These are phyloP conservation scores for Chloropsis cyanopogon DNA, from an alignment of 2,113 vertebrate species.

Conservation along the genomic window DNA sequence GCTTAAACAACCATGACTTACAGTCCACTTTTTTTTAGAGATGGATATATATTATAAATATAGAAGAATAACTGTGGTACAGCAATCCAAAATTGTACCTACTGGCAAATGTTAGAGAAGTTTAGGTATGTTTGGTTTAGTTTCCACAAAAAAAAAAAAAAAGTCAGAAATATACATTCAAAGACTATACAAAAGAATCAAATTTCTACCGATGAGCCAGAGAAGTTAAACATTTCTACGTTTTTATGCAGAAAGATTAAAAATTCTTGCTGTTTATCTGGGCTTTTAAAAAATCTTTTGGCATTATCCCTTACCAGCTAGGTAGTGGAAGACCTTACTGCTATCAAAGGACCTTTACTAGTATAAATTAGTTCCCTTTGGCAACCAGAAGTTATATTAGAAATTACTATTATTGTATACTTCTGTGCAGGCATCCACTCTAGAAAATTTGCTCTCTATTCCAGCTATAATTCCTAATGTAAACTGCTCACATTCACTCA, in stretches of 20 bases:
- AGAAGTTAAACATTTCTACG: not conserved
- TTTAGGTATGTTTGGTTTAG: not conserved
- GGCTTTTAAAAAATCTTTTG: not conserved
- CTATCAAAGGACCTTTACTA: not conserved
- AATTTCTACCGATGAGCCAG: not conserved
- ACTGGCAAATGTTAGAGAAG: not conserved
- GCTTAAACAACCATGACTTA: slow-evolving; percentile 26
- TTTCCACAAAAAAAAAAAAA: not conserved
- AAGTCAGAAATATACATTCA: not conserved
- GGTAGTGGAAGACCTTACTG: not conserved
- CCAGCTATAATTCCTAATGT: not conserved
- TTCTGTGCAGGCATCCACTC: not conserved
- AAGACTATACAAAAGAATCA: not conserved
- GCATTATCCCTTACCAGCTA: not conserved
- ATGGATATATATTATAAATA: not conserved
- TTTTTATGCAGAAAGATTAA: not conserved
- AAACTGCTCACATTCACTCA: not conserved
- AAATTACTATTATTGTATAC: not conserved
- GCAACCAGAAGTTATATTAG: not conserved
- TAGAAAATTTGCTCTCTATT: not conserved
- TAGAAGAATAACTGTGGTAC: not conserved
- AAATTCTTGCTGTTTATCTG: rapidly evolving
- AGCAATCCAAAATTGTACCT: not conserved
- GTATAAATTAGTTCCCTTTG: not conserved
- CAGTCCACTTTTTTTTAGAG: not conserved